phyloP scores from a whole-genome alignment of 1,140 invertebrate species.

The Bombus terrestris region DNA sequence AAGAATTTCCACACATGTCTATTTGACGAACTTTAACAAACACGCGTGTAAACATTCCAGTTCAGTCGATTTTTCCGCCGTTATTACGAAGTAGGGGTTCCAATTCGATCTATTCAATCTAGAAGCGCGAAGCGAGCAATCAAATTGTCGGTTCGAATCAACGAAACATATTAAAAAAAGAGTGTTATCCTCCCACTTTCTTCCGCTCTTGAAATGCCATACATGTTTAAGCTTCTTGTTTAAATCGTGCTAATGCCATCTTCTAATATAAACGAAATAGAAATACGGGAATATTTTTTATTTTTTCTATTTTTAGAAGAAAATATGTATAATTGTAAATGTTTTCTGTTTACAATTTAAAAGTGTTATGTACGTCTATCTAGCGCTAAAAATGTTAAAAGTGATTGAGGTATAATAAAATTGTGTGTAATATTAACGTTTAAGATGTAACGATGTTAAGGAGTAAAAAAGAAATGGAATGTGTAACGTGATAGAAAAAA shows the following conservation, averaged over 20 bases:
- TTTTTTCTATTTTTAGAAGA: background rate
- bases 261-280: background rate
- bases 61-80: background rate
- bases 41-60: background rate
- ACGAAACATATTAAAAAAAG: background rate
- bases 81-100: background rate
- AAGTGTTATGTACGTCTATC: too few relatives aligned
- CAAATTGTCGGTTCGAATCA: background rate
- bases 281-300: background rate
- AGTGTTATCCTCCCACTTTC: background rate
- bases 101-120: constrained; percentile 3
- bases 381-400: too few relatives aligned
- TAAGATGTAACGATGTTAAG: too few relatives aligned
- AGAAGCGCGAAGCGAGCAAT: constrained; percentile 1
- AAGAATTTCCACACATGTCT: background rate
- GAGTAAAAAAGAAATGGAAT: too few relatives aligned
- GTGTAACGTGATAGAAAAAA: too few relatives aligned
- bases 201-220: too few relatives aligned
- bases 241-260: background rate
- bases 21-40: constrained; percentile 7
- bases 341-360: too few relatives aligned
- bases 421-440: too few relatives aligned
- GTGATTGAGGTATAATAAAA: too few relatives aligned
- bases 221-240: background rate
- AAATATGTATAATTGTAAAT: background rate